A percentile compares a stretch with the other conserved stretches of the same genome.
phyloP scores from a whole-genome alignment of 1,140 invertebrate species.

The Neodiprion lecontei region DNA sequence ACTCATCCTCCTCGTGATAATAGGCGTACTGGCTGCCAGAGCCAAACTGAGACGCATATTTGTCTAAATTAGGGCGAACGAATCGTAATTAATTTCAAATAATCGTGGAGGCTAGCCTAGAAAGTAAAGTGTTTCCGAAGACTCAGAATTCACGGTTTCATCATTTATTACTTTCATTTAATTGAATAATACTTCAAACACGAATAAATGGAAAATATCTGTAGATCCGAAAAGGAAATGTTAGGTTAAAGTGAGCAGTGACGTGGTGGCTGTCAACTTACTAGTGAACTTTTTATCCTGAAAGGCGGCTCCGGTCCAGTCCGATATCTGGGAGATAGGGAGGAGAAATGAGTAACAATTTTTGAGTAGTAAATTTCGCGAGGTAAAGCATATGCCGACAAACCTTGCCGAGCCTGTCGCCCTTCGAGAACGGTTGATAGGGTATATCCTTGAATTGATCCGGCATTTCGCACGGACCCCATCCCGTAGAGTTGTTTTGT shows the following conservation, averaged over 20 bases:
- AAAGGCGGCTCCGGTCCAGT: constrained; percentile 95
- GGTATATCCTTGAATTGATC: constrained; percentile 98
- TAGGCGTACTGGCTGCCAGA: constrained; percentile 95
- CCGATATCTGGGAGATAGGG: constrained; percentile 77
- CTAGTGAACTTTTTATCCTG: constrained; percentile 95
- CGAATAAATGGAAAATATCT: not conserved
- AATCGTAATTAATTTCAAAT: constrained; percentile 10
- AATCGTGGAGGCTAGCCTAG: not conserved
- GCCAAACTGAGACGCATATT: constrained; percentile 95
- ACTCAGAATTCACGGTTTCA: constrained; percentile 11
- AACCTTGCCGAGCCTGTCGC: constrained; percentile 93
- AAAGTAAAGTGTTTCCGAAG: constrained; percentile 2
- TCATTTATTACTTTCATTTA: too few species aligned
- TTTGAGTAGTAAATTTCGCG: constrained; percentile 2
- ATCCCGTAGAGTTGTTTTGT: constrained; percentile 90
- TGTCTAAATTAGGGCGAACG: constrained; percentile 71
- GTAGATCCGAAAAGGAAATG: constrained; percentile 4
- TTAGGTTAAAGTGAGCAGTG: not conserved
- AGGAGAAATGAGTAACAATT: not conserved
- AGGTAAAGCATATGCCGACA: constrained; percentile 12
- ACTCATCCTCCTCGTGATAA: constrained; percentile 98
- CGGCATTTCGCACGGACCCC: constrained; percentile 94
- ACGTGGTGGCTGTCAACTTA: constrained; percentile 63
- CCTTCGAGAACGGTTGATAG: constrained; percentile 98
- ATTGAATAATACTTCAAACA: not conserved